Evolutionary conservation across 1,140 invertebrate genomes (phyloP).

Genomic region (Bombus sibiricus): DNA sequence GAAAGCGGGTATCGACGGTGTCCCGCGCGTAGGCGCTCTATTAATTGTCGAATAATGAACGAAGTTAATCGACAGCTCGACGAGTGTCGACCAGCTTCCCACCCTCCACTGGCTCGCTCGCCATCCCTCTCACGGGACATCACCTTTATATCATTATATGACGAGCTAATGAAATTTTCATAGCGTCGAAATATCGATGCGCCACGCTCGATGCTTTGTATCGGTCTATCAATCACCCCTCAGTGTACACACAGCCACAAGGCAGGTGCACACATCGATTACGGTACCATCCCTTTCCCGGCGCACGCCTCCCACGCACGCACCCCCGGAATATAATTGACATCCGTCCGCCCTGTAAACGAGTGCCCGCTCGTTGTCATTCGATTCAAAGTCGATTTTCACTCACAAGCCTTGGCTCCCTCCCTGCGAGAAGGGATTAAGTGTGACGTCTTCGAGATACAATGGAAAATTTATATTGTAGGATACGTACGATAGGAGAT

Average conservation of each 20-base stretch:
- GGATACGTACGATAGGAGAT: neutral
- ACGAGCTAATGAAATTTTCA: constrained; percentile 79
- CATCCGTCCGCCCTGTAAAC: constrained; percentile 68
- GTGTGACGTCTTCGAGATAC: neutral
- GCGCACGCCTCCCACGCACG: constrained; percentile 45
- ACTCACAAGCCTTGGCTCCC: constrained; percentile 20
- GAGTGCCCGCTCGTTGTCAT: constrained; percentile 62
- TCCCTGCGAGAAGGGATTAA: neutral
- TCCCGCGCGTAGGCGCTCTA: constrained; percentile 59
- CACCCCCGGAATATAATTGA: constrained; percentile 68
- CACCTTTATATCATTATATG: constrained; percentile 78
- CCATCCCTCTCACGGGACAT: constrained; percentile 49
- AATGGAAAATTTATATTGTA: neutral
- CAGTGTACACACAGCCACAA: constrained; percentile 47
- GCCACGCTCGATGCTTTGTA: constrained; percentile 53
- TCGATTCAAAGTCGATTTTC: constrained; percentile 59
- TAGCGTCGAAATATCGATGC: constrained; percentile 78
- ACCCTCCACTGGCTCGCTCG: constrained; percentile 3
- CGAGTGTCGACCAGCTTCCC: constrained; percentile 74
- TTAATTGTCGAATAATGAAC: constrained; percentile 78
- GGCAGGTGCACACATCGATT: constrained; percentile 42
- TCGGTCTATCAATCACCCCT: constrained; percentile 74
- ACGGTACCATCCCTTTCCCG: constrained; percentile 11
- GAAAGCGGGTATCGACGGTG: constrained; percentile 67
- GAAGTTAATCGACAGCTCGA: constrained; percentile 79